Percentiles rank a stretch among this genome's conserved stretches.
These are phyloP conservation scores for Drosophila pseudoananassae DNA, from an alignment of 1,140 invertebrate genomes.

Conservation along the genomic window DNA sequence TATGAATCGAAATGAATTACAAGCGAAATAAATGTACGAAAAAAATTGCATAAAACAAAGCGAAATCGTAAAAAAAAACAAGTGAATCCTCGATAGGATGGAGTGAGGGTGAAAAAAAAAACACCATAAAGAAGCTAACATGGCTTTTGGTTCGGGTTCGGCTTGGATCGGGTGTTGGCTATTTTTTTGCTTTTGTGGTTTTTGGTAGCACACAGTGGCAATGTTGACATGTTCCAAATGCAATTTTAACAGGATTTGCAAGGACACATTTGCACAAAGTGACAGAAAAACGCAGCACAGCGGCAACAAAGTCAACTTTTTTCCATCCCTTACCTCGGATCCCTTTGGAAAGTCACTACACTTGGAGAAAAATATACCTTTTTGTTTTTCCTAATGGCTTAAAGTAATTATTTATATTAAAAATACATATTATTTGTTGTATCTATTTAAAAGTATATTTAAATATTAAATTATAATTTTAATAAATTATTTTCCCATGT, in stretches of 20 bases:
- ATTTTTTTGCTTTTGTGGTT: constrained; percentile 58
- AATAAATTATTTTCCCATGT: constrained; percentile 2
- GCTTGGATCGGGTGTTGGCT: constrained; percentile 14
- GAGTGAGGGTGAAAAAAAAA: constrained; percentile 22
- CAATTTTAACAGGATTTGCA: constrained; percentile 83
- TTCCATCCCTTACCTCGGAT: constrained; percentile 52
- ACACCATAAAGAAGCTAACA: constrained; percentile 25
- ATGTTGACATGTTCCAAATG: constrained; percentile 82
- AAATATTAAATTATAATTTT: background rate
- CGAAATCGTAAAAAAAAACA: constrained; percentile 73
- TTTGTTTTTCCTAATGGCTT: background rate
- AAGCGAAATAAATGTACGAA: constrained; percentile 79
- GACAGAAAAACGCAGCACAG: constrained; percentile 79
- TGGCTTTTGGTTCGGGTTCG: constrained; percentile 18
- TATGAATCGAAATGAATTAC: constrained; percentile 82
- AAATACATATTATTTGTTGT: too few species aligned
- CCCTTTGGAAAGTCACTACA: constrained; percentile 8
- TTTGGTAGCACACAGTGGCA: constrained; percentile 62
- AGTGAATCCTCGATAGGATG: constrained; percentile 15
- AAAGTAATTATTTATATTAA: too few species aligned
- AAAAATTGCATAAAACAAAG: constrained; percentile 71
- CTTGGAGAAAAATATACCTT: constrained; percentile 2
- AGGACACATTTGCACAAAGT: constrained; percentile 80
- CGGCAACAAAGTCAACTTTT: constrained; percentile 57
- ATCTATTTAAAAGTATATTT: background rate